Evolutionary conservation across 2,888 invertebrate species (phyloP).

Genomic region (Clistopyga incitator): DNA sequence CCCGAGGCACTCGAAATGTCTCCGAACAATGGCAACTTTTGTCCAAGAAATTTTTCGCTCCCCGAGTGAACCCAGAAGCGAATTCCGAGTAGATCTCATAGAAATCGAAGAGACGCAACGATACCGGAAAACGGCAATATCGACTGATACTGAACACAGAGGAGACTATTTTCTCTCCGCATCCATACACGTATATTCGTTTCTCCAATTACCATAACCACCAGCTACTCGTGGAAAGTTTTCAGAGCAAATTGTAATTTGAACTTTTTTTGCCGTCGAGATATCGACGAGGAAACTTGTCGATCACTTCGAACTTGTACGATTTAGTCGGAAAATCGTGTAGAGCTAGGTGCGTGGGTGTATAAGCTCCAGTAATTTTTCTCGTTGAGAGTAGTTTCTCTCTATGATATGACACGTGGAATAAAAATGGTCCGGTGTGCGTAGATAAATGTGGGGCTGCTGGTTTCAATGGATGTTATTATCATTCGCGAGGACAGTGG

Average conservation of each 20-base stretch:
- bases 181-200: slow-evolving; percentile 37
- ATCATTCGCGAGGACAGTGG: slow-evolving; percentile 9
- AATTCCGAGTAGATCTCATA: slow-evolving; percentile 12
- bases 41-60: slow-evolving; percentile 39
- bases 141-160: slow-evolving; percentile 53
- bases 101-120: slow-evolving; percentile 48
- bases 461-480: slow-evolving; percentile 8
- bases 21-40: slow-evolving; percentile 58
- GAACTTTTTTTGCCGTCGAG: background rate
- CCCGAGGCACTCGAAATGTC: slow-evolving; percentile 51
- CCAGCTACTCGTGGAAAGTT: slow-evolving; percentile 36
- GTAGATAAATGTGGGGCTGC: slow-evolving; percentile 10
- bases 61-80: background rate
- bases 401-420: background rate
- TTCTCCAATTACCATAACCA: slow-evolving; percentile 63
- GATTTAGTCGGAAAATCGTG: slow-evolving; percentile 18
- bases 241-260: slow-evolving; percentile 19
- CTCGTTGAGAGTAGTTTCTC: slow-evolving; percentile 14
- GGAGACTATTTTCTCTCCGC: slow-evolving; percentile 40
- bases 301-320: slow-evolving; percentile 37
- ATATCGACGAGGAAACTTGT: slow-evolving; percentile 22
- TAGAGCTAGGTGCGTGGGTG: background rate
- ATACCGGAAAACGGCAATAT: slow-evolving; percentile 54
- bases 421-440: background rate
- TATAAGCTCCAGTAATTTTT: slow-evolving; percentile 4